Evolutionary conservation across 2,888 invertebrate genomes (phyloP), one percentile per base, ranked within the genome.

Genomic region (Caenorhabditis plicata): DNA sequence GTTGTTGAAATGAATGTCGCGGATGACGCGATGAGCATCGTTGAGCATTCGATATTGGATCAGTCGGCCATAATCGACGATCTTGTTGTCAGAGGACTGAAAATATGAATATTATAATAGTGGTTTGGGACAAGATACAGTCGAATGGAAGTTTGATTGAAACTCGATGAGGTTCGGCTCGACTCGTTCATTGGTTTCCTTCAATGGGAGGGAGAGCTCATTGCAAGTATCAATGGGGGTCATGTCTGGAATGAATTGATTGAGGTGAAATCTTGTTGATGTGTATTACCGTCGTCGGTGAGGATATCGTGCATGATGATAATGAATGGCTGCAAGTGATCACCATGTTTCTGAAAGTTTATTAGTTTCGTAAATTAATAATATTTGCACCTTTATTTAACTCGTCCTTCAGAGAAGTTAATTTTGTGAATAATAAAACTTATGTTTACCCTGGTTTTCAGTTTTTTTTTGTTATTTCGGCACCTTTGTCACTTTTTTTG

Each of bases 301-400:
- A 74, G 42, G 38, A 73, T 52, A 38, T 78, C 78, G 43, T 77
- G 73, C 75, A 78, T 78, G 3, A 78, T 71, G 11, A 69, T 38
- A 25, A 78, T 74, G 47, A 55, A 75, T 11, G 72, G 67, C 44
- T 78, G 78, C 4, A 78, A 57, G 35, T 71, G 68, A 44, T 78
- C 78, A 7, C 76, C 78, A 57, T 79, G 72, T 47, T 75, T 75
- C 78, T 78, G 56, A 50, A 66, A 66, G 47, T 13, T 17, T 13
- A 19, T 22, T 8, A n/a, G n/a, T n/a, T n/a, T n/a, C n/a, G n/a
- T n/a, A n/a, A n/a, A n/a, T n/a, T n/a, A n/a, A n/a, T n/a, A n/a
- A n/a, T n/a, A n/a, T n/a, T n/a, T n/a, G n/a, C n/a, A n/a, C n/a
- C n/a, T n/a, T n/a, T n/a, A n/a, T n/a, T n/a, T n/a, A n/a, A n/a